Percentiles rank a stretch among this genome's conserved stretches.
phyloP scores from a whole-genome alignment of 2,797 vertebrate genomes.

The Benthosema pterotum region DNA sequence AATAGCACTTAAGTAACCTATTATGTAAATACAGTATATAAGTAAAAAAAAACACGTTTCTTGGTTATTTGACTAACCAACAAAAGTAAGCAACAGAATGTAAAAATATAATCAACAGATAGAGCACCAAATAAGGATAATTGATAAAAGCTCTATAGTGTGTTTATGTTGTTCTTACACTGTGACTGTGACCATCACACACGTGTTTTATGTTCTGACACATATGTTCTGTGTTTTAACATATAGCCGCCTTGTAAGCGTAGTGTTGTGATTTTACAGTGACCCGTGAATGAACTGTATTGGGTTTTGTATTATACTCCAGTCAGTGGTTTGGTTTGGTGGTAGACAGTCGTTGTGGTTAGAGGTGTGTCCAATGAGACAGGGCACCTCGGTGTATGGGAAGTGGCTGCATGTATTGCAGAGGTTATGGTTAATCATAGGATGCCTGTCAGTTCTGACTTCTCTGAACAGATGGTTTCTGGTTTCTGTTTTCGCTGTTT shows the following conservation, averaged over 20 bases:
- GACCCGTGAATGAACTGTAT: constrained; percentile 36
- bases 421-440: constrained; percentile 40
- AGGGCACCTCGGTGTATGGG: constrained; percentile 23
- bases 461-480: constrained; percentile 45
- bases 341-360: constrained; percentile 24
- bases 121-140: no score
- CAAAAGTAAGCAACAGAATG: no score
- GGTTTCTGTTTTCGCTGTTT: constrained; percentile 18
- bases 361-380: constrained; percentile 33
- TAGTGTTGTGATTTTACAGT: constrained; percentile 57
- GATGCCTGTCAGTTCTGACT: constrained; percentile 22
- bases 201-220: constrained; percentile 11
- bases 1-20: no score
- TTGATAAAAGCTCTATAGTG: no score
- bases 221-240: constrained; percentile 39
- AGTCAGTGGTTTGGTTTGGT: constrained; percentile 1
- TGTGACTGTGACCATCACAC: constrained; percentile 14
- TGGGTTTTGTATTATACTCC: no score
- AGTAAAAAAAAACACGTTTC: no score
- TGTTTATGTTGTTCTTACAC: constrained; percentile 10
- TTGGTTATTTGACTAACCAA: no score
- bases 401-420: constrained; percentile 17
- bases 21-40: no score
- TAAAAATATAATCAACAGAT: no score
- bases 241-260: constrained; percentile 44